Evolutionary conservation across 2,113 vertebrate species (phyloP).

Genomic region (Pedetes capensis): DNA sequence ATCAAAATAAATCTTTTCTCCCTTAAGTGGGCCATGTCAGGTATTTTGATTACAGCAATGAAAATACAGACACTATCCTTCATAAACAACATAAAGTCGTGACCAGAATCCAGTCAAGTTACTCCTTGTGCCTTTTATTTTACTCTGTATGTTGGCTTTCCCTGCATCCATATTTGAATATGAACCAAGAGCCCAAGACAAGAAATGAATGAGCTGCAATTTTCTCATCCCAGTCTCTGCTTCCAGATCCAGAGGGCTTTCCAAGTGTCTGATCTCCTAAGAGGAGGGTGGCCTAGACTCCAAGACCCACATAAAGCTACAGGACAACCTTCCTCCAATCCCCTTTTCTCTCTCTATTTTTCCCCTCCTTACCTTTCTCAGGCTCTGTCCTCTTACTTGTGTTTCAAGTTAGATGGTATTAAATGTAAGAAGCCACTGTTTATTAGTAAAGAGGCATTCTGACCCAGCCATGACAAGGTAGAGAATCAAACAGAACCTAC

Average conservation of each 20-base stretch:
- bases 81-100: background rate
- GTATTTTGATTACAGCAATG: too few species aligned
- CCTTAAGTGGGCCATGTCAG: too few species aligned
- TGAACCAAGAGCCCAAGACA: background rate
- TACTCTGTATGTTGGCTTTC: background rate
- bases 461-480: background rate
- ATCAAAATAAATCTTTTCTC: too few species aligned
- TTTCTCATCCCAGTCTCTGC: background rate
- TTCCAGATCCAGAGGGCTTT: background rate
- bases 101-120: background rate
- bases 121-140: background rate
- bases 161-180: background rate
- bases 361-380: background rate
- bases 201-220: background rate
- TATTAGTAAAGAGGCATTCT: background rate
- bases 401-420: conserved; percentile 1
- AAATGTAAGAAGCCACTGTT: conserved; percentile 1
- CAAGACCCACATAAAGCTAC: background rate
- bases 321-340: background rate
- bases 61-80: background rate
- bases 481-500: background rate
- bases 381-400: background rate
- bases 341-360: too few species aligned
- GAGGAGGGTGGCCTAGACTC: background rate
- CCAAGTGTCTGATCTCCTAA: background rate